These are phyloP conservation scores for Diaperis boleti DNA, from an alignment of 2,888 invertebrate genomes.

Conservation along the genomic window DNA sequence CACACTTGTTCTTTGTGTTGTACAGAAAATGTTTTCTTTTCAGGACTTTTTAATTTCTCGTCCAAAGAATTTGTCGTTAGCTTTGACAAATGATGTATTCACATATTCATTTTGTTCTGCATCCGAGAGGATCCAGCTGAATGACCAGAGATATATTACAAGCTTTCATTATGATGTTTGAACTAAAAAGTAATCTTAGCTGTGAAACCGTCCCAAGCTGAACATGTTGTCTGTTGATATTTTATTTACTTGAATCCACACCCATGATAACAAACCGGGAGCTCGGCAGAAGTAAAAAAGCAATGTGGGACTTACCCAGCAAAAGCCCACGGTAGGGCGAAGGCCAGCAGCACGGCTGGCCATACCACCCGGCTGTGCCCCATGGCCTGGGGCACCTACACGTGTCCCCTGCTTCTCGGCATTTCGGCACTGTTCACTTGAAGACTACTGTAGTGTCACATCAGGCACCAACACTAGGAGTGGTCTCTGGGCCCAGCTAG, in stretches of 20 bases:
- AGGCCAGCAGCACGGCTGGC: constrained; percentile 69
- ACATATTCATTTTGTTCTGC: not conserved
- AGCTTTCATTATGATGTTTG: not conserved
- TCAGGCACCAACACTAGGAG: constrained; percentile 65
- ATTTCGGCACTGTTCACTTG: constrained; percentile 62
- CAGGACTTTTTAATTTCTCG: not conserved
- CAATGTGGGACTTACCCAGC: constrained; percentile 66
- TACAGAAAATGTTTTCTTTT: constrained; percentile 37
- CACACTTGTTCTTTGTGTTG: constrained; percentile 45
- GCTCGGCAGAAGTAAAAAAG: constrained; percentile 8
- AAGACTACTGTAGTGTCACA: constrained; percentile 62
- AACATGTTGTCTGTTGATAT: not conserved
- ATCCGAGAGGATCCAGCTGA: not conserved
- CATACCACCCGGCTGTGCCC: constrained; percentile 70
- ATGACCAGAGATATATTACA: not conserved
- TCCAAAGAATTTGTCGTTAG: not conserved
- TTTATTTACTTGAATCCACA: not conserved
- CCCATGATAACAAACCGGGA: constrained; percentile 6
- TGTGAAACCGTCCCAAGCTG: not conserved
- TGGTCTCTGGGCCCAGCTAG: constrained; percentile 64
- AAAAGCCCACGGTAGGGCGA: constrained; percentile 67
- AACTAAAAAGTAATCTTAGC: not conserved
- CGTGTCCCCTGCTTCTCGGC: constrained; percentile 66
- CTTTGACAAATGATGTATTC: not conserved
- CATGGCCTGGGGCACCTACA: constrained; percentile 66